Percentiles rank a stretch among this genome's conserved stretches.
These are phyloP conservation scores for Drosophila macrospina DNA, from an alignment of 2,888 invertebrate species.

Conservation along the genomic window DNA sequence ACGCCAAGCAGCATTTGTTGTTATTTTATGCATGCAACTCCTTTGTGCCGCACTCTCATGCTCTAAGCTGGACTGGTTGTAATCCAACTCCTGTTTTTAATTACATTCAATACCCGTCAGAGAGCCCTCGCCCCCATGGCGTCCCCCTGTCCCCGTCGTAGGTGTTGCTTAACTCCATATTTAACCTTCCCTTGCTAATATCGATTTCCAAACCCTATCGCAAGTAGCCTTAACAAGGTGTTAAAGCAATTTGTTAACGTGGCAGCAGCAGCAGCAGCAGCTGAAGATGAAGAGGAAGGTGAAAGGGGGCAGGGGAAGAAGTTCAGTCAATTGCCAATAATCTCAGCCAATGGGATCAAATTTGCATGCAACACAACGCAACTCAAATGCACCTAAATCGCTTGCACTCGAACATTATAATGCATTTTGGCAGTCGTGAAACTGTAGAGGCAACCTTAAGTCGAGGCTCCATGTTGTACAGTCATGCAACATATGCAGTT, in stretches of 20 bases:
- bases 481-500: background rate
- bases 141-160: conserved; percentile 4
- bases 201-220: conserved; percentile 68
- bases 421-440: conserved; percentile 31
- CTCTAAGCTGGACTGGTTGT: conserved; percentile 43
- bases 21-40: conserved; percentile 48
- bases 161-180: conserved; percentile 48
- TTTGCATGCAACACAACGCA: conserved; percentile 33
- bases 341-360: conserved; percentile 60
- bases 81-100: conserved; percentile 75
- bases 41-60: conserved; percentile 33
- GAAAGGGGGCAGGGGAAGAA: conserved; percentile 3
- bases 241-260: conserved; percentile 73
- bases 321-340: conserved; percentile 71
- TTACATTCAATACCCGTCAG: conserved; percentile 68
- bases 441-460: background rate
- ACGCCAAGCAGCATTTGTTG: conserved; percentile 35
- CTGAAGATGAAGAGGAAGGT: background rate
- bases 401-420: conserved; percentile 18
- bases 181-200: conserved; percentile 65
- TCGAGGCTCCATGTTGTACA: background rate
- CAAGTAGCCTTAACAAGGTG: conserved; percentile 67
- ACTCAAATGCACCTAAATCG: conserved; percentile 40
- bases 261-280: conserved; percentile 13
- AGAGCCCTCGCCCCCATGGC: background rate